Conservation (phyloP, 2,797 vertebrate species). For the Falco peregrinus region DNA sequence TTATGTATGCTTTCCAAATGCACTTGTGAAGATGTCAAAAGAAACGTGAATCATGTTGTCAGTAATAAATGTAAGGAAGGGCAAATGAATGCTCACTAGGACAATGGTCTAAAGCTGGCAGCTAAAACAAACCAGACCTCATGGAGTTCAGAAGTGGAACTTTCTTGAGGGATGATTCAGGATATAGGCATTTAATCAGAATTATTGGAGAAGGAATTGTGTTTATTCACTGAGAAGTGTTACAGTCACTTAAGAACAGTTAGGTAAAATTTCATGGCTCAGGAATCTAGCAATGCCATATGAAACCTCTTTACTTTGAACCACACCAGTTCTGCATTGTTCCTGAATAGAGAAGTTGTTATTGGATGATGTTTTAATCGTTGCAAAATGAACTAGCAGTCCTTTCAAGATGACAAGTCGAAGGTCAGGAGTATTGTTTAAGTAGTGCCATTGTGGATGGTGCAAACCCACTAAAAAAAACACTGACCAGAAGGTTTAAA, state of each 20-base stretch:
- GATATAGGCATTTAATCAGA: background rate
- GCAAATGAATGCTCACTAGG: background rate
- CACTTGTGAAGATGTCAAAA: background rate
- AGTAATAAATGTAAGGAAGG: background rate
- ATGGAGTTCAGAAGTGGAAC: background rate
- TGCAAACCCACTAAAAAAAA: background rate
- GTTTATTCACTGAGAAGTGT: background rate
- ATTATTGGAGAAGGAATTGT: background rate
- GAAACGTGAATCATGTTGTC: background rate
- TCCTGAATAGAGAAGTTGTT: background rate
- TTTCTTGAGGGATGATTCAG: background rate
- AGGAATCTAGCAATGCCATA: background rate
- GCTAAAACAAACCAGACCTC: background rate
- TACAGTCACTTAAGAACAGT: background rate
- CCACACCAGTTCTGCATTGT: background rate
- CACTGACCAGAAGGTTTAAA: background rate
- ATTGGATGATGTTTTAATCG: background rate
- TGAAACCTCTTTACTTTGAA: background rate
- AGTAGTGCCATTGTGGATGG: background rate
- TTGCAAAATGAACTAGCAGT: background rate
- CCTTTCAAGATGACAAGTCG: background rate
- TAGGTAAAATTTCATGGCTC: background rate
- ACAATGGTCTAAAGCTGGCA: background rate
- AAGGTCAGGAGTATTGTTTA: background rate
- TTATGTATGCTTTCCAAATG: background rate